Conservation (phyloP, 2,888 invertebrate genomes). For the Yponomeuta evonymella region DNA sequence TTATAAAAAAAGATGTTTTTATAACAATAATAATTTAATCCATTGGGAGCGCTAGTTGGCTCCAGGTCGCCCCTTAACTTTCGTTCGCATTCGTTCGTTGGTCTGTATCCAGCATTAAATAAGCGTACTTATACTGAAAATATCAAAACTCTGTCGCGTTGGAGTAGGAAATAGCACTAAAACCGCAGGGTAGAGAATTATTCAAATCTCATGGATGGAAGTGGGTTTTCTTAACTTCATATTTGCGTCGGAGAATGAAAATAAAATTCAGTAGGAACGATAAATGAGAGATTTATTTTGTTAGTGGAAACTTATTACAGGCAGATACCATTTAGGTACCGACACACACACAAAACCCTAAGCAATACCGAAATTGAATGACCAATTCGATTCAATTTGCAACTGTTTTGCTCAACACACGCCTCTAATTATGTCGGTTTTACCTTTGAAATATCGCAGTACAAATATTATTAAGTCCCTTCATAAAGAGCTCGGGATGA, state of each 20-base stretch:
- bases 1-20: too few species aligned
- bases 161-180: not conserved
- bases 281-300: not conserved
- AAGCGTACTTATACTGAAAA: too few species aligned
- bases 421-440: slow-evolving; percentile 42
- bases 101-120: too few species aligned
- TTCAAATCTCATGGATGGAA: not conserved
- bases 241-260: not conserved
- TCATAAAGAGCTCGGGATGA: slow-evolving; percentile 28
- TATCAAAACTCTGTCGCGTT: not conserved
- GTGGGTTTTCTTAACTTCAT: not conserved
- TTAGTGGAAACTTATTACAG: too few species aligned
- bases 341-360: not conserved
- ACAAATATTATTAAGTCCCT: slow-evolving; percentile 53
- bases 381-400: slow-evolving; percentile 8
- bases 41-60: too few species aligned
- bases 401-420: slow-evolving; percentile 21
- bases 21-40: too few species aligned
- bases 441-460: slow-evolving; percentile 36
- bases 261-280: not conserved
- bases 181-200: not conserved
- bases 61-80: too few species aligned
- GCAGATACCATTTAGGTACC: too few species aligned
- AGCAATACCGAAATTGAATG: not conserved
- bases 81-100: too few species aligned